phyloP scores from a whole-genome alignment of 2,113 vertebrate species.

The Sciurus niger region DNA sequence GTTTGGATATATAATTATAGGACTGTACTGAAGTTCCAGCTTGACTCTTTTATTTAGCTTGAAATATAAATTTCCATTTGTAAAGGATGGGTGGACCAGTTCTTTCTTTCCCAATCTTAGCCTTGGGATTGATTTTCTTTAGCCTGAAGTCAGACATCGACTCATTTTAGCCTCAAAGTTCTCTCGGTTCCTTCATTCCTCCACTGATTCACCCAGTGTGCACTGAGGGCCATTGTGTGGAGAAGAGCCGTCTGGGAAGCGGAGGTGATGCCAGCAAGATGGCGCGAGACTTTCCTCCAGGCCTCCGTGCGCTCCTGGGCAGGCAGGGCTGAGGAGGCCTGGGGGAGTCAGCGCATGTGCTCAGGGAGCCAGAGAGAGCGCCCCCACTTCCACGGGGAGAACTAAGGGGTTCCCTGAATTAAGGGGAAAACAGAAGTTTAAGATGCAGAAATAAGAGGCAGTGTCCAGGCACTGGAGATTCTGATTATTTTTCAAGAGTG shows the following conservation, averaged over 20 bases:
- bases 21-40: neutral
- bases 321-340: neutral
- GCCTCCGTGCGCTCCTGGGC: neutral
- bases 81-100: neutral
- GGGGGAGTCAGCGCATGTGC: rapidly evolving
- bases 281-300: rapidly evolving
- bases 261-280: neutral
- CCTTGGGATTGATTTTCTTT: neutral
- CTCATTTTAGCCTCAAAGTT: rapidly evolving
- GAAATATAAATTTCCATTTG: constrained; percentile 59
- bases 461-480: too few species aligned
- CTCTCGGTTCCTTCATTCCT: neutral
- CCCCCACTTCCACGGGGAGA: neutral
- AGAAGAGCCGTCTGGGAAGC: rapidly evolving
- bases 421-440: neutral
- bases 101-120: neutral
- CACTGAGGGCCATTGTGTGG: neutral
- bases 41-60: neutral
- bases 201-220: neutral
- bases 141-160: neutral
- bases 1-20: constrained; percentile 63
- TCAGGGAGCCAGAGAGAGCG: neutral
- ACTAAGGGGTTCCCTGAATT: too few species aligned
- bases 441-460: too few species aligned
- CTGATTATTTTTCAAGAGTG: neutral